phyloP scores from a whole-genome alignment of 2,888 invertebrate genomes.

The Synergus umbraculus region DNA sequence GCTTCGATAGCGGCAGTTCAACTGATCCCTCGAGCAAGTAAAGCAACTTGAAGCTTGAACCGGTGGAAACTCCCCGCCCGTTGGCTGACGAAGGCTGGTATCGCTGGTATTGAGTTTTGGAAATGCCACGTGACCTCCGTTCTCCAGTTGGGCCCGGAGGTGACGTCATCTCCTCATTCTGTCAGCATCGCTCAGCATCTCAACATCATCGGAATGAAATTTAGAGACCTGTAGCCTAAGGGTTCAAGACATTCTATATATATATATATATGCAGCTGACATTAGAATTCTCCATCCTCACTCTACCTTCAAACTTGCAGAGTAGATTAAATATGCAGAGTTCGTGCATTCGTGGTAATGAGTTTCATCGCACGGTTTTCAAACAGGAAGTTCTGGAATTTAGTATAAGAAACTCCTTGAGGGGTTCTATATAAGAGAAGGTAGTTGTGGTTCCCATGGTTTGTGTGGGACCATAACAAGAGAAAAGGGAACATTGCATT shows the following conservation, averaged over 20 bases:
- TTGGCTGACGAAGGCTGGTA: conserved; percentile 48
- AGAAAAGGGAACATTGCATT: not conserved
- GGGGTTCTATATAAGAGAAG: not conserved
- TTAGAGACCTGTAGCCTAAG: not conserved
- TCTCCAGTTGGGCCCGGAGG: conserved; percentile 59
- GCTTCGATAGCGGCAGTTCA: conserved; percentile 65
- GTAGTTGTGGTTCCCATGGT: conserved; percentile 9
- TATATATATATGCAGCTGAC: too few relatives aligned
- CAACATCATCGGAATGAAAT: conserved; percentile 26
- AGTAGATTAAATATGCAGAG: not conserved
- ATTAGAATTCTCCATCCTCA: not conserved
- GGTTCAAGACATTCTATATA: not conserved
- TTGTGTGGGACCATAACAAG: not conserved
- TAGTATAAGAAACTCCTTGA: conserved; percentile 20
- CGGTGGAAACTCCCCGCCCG: conserved; percentile 52
- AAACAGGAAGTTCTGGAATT: conserved; percentile 33
- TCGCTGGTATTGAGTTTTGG: conserved; percentile 61
- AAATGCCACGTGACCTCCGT: conserved; percentile 64
- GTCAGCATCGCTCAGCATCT: conserved; percentile 40
- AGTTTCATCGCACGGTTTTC: conserved; percentile 35
- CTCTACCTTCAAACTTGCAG: not conserved
- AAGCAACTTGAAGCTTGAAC: conserved; percentile 3
- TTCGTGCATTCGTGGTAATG: conserved; percentile 35
- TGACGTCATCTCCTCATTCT: conserved; percentile 47
- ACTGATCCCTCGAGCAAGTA: conserved; percentile 60